These are phyloP conservation scores for Hydrozoanthus gracilis DNA, from an alignment of 92 coral and sea anemone species.

Conservation along the genomic window DNA sequence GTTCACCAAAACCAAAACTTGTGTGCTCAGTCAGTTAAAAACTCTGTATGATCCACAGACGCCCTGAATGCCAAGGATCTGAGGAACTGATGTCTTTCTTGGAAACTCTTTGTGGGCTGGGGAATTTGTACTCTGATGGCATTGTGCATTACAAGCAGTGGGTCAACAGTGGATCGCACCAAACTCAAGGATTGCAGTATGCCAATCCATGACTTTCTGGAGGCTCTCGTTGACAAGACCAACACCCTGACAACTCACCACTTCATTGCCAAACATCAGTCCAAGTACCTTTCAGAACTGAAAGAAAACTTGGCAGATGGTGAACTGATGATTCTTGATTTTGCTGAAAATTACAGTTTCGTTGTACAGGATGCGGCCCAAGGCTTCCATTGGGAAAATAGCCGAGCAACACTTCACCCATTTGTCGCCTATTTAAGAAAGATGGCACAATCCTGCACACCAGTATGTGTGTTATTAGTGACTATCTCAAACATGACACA, in stretches of 20 bases:
- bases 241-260: not conserved
- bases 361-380: conserved; percentile 37
- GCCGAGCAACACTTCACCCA: conserved; percentile 43
- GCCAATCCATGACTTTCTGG: not conserved
- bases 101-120: not conserved
- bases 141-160: conserved; percentile 6
- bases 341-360: conserved; percentile 46
- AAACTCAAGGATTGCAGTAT: conserved; percentile 20
- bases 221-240: conserved; percentile 3
- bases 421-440: conserved; percentile 9
- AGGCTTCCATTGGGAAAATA: conserved; percentile 35
- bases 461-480: conserved; percentile 31
- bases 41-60: conserved; percentile 7
- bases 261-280: not conserved
- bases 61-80: conserved; percentile 17
- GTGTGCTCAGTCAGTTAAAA: not conserved
- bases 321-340: conserved; percentile 14
- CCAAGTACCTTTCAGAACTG: not conserved
- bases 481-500: conserved; percentile 36
- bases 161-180: not conserved
- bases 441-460: conserved; percentile 3
- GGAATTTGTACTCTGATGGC: not conserved
- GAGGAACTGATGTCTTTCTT: conserved; percentile 16
- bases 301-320: conserved; percentile 4
- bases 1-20: not conserved